These are phyloP conservation scores for Triplophysa dalaica DNA, from an alignment of 2,113 vertebrate species.

Conservation along the genomic window DNA sequence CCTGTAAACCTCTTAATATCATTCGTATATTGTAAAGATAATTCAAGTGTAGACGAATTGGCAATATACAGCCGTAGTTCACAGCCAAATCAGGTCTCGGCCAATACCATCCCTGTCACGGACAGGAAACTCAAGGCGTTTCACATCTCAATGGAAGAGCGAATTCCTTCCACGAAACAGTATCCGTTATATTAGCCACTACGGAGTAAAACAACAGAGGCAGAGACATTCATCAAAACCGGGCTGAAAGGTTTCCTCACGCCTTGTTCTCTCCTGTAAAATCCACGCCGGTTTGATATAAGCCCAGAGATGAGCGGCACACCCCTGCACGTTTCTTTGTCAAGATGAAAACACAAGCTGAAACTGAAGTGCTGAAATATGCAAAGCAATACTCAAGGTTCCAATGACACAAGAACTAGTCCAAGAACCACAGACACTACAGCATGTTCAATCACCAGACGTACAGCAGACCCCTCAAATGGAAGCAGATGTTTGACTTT, in stretches of 20 bases:
- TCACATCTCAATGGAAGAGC: conserved; percentile 58
- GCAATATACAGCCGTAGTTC: conserved; percentile 27
- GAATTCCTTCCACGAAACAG: conserved; percentile 63
- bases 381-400: conserved; percentile 46
- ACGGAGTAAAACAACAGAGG: conserved; percentile 52
- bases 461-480: conserved; percentile 56
- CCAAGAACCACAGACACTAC: conserved; percentile 48
- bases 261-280: conserved; percentile 37
- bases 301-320: conserved; percentile 47
- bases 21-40: conserved; percentile 53
- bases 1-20: conserved; percentile 42
- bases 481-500: conserved; percentile 62
- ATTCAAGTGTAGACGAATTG: conserved; percentile 56
- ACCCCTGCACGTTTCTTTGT: conserved; percentile 31
- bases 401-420: conserved; percentile 47
- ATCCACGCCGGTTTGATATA: conserved; percentile 41
- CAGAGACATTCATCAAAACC: conserved; percentile 54
- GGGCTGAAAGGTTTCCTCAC: conserved; percentile 47
- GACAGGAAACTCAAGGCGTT: conserved; percentile 58
- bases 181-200: conserved; percentile 58
- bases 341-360: conserved; percentile 40
- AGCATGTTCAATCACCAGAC: conserved; percentile 43
- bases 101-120: conserved; percentile 59
- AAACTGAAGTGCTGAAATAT: conserved; percentile 35
- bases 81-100: conserved; percentile 47